A percentile compares a stretch with the other conserved stretches of the same genome.
phyloP scores from a whole-genome alignment of 53 echinoderm and acorn worm species.

The Zoroaster sp. region DNA sequence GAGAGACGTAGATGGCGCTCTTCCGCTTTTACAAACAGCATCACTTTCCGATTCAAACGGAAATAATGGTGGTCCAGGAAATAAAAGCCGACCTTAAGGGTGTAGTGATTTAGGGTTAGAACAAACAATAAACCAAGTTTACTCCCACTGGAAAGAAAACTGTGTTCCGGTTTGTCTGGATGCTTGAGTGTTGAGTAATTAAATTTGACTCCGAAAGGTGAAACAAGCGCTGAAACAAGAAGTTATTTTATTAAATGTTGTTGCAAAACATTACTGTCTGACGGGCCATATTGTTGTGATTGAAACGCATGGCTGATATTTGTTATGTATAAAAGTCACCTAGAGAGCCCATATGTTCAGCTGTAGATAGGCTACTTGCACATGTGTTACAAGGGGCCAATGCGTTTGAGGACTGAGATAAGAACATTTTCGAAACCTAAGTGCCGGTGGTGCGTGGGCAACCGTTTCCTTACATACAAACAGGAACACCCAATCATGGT shows the following conservation, averaged over 20 bases:
- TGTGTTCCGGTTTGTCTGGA: neutral
- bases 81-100: neutral
- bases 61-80: neutral
- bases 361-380: neutral
- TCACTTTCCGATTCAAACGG: neutral
- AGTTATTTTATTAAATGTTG: constrained; percentile 19
- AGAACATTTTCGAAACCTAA: constrained; percentile 49
- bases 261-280: neutral
- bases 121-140: neutral
- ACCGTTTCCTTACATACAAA: constrained; percentile 44
- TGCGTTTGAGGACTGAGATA: constrained; percentile 6
- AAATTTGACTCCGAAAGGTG: constrained; percentile 18
- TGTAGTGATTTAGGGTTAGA: neutral
- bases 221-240: constrained; percentile 1
- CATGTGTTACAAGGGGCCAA: constrained; percentile 25
- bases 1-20: neutral
- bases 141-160: neutral
- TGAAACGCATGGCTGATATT: neutral
- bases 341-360: neutral
- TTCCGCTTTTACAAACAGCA: neutral
- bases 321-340: constrained; percentile 11
- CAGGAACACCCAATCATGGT: constrained; percentile 53
- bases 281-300: constrained; percentile 27
- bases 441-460: constrained; percentile 52
- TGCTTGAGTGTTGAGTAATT: neutral